Percentiles rank a stretch among this genome's conserved stretches.
These are phyloP conservation scores for Branchipolynoe longqiensis DNA, from an alignment of 2,888 invertebrate species.

Conservation along the genomic window DNA sequence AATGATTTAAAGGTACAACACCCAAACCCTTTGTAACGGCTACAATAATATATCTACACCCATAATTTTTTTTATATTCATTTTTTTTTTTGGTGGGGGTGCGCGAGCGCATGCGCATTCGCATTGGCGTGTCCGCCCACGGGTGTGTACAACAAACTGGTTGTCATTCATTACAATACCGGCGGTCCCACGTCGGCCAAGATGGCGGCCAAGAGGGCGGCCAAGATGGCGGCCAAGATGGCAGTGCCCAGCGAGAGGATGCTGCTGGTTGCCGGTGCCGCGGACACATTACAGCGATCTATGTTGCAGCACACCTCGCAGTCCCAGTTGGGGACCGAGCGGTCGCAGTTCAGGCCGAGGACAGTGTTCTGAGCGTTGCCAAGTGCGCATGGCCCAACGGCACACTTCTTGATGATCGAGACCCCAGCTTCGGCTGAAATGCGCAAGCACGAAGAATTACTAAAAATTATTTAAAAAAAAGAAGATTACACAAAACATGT, in stretches of 20 bases:
- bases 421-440: slow-evolving; percentile 25
- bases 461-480: too few relatives aligned
- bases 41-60: background rate
- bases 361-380: background rate
- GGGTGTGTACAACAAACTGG: too few relatives aligned
- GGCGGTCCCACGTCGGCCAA: slow-evolving; percentile 4
- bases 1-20: background rate
- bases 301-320: slow-evolving; percentile 14
- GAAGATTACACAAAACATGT: too few relatives aligned
- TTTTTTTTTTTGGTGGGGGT: too few relatives aligned
- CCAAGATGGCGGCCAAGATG: background rate
- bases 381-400: slow-evolving; percentile 21
- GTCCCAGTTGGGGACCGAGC: background rate
- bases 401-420: slow-evolving; percentile 43
- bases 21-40: background rate
- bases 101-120: too few relatives aligned
- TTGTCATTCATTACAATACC: background rate
- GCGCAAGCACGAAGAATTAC: too few relatives aligned
- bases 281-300: slow-evolving; percentile 27
- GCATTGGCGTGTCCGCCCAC: too few relatives aligned
- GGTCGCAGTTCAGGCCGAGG: slow-evolving; percentile 25
- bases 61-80: background rate
- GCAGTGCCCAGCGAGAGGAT: background rate
- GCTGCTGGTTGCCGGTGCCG: background rate
- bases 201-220: slow-evolving; percentile 47